Percentiles rank a stretch among this genome's conserved stretches.
phyloP scores from a whole-genome alignment of 2,888 invertebrate genomes.

The Agrotis segetum region DNA sequence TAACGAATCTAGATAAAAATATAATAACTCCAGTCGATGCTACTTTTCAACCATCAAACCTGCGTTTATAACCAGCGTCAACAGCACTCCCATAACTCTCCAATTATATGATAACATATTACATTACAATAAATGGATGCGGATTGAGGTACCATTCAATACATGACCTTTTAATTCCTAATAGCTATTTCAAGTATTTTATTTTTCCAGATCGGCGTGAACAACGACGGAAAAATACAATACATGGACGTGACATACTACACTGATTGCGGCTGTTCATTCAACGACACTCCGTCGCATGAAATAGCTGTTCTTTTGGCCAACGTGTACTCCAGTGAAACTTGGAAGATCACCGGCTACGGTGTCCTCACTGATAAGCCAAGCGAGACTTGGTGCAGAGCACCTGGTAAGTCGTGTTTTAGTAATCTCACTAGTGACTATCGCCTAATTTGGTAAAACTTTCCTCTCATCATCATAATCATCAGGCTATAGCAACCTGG shows the following conservation, averaged over 20 bases:
- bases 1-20: no score
- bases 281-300: conserved; percentile 79
- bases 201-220: conserved; percentile 85
- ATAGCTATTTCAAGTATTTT: background rate
- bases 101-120: background rate
- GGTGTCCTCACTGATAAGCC: conserved; percentile 92
- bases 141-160: no score
- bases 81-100: background rate
- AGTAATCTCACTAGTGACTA: background rate
- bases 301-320: conserved; percentile 73
- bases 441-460: background rate
- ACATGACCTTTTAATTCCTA: no score
- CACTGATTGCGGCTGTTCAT: conserved; percentile 80
- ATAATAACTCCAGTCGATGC: background rate
- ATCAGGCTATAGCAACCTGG: background rate
- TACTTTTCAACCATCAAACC: no score
- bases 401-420: conserved; percentile 91
- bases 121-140: background rate
- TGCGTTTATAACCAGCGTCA: no score
- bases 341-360: conserved; percentile 86
- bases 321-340: conserved; percentile 89
- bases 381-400: conserved; percentile 92
- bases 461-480: background rate
- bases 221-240: conserved; percentile 90
- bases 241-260: conserved; percentile 87